Evolutionary conservation across 2,797 vertebrate species (phyloP).

Genomic region (Epinephelus awoara): DNA sequence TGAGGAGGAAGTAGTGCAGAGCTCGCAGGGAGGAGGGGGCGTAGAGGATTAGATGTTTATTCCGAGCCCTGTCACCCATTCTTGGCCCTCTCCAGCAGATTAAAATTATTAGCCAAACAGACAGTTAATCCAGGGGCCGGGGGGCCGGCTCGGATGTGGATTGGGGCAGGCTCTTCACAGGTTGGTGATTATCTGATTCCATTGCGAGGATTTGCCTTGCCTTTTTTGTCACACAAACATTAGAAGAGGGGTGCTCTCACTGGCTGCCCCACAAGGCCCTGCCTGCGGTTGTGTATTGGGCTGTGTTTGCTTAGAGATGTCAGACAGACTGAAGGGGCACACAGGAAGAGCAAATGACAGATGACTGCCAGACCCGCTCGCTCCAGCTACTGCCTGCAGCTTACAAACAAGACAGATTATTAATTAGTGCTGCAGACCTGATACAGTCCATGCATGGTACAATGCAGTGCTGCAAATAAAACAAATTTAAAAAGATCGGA

Average conservation of each 20-base stretch:
- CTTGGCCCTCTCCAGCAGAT: conserved; percentile 84
- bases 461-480: background rate
- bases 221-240: conserved; percentile 93
- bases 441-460: background rate
- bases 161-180: conserved; percentile 91
- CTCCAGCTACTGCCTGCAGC: conserved; percentile 19
- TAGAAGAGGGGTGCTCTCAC: conserved; percentile 84
- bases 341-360: conserved; percentile 88
- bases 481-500: background rate
- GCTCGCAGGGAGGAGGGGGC: conserved; percentile 25
- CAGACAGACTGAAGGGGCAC: conserved; percentile 87
- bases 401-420: conserved; percentile 51
- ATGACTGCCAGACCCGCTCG: conserved; percentile 81
- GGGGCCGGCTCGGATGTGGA: conserved; percentile 88
- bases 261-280: conserved; percentile 83
- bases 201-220: conserved; percentile 90
- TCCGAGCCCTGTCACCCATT: conserved; percentile 83
- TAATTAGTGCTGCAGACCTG: conserved; percentile 46
- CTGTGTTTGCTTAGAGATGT: conserved; percentile 85
- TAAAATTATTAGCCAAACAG: conserved; percentile 93
- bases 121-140: conserved; percentile 83
- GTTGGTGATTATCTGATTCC: conserved; percentile 90
- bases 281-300: conserved; percentile 90
- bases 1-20: conserved; percentile 21
- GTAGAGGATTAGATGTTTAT: conserved; percentile 88